Base-by-base conservation (phyloP, 92 coral and sea anemone genomes). In the Zoanthus sociatus region DNA sequence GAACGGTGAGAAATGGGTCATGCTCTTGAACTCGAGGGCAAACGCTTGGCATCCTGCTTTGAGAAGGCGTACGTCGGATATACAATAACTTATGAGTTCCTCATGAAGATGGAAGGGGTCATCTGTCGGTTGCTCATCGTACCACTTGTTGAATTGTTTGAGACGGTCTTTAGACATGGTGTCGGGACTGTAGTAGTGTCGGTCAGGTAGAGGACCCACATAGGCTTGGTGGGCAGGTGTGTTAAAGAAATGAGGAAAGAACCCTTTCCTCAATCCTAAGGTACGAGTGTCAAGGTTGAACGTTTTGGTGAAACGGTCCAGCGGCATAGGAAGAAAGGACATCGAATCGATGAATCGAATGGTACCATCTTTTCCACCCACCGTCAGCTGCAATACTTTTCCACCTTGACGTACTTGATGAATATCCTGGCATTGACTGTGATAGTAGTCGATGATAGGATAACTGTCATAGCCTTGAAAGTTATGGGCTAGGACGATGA, bases 401-500 rank as follows among this genome's bases (percentile, higher is more conserved):
- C 70, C 70, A n/a, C 70, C 70, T 7, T 64, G 16, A 31, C 77
- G 68, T 30, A 79, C 48, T 61, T 79, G 85, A 32, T 79, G 26
- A 20, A 82, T 20, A 3, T 55, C 20, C 13, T 77, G 85, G 30
- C 48, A 15, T 44, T 82, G 86, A 12, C 55, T 77, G 15, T 82
- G 71, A 42, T 82, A 61, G 20, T 63, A 77, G 15, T 58, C 53
- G 20, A 82, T 72, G 20, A 82, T 47, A 50, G 86, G 86, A 54
- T 82, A 82, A n/a, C 55, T 82, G 77, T 78, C 83, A 7, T 78
- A 78, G 18, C 83, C 83, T 13, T 78, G 68, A 55, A 78, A 78
- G 53, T 78, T 82, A 56, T 82, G 86, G 77, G 86, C 86, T 51
- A 82, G 13, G 71, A 82, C 78, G 86, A 78, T 82, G 77, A 13